Evolutionary conservation across 2,888 invertebrate species (phyloP).

Genomic region (Seladonia tumulorum): DNA sequence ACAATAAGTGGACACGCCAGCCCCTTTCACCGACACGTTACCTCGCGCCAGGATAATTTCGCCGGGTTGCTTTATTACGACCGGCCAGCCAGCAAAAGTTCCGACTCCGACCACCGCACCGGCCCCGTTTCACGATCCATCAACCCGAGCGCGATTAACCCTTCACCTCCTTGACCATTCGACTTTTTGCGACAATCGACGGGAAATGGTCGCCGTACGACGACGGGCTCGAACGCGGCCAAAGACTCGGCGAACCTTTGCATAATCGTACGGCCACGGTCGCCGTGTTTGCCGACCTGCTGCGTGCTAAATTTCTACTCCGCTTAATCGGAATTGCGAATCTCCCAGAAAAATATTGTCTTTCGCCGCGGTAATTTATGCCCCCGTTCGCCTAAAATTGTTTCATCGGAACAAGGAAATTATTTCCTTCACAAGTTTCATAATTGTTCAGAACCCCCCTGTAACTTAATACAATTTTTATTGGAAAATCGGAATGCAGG

Average conservation of each 20-base stretch:
- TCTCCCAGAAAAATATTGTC: neutral
- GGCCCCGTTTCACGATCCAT: constrained; percentile 28
- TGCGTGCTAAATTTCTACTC: constrained; percentile 2
- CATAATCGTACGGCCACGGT: neutral
- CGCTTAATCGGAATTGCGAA: constrained; percentile 1
- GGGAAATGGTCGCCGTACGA: neutral
- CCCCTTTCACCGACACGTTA: constrained; percentile 18
- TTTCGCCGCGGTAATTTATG: neutral
- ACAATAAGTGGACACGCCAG: neutral
- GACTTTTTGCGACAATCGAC: constrained; percentile 30
- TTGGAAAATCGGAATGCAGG: neutral
- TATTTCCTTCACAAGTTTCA: neutral
- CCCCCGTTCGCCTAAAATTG: neutral
- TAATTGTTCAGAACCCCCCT: neutral
- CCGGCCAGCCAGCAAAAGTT: constrained; percentile 18
- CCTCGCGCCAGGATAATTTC: constrained; percentile 39
- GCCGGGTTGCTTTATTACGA: constrained; percentile 43
- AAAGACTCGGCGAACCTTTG: neutral
- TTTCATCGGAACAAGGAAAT: neutral
- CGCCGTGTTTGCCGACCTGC: neutral
- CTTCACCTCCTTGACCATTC: constrained; percentile 16
- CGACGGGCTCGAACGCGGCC: neutral
- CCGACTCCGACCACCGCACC: constrained; percentile 4
- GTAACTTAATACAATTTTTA: neutral
- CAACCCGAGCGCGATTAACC: constrained; percentile 37